These are phyloP conservation scores for Rosalia funebris DNA, from an alignment of 2,888 invertebrate genomes.

Conservation along the genomic window DNA sequence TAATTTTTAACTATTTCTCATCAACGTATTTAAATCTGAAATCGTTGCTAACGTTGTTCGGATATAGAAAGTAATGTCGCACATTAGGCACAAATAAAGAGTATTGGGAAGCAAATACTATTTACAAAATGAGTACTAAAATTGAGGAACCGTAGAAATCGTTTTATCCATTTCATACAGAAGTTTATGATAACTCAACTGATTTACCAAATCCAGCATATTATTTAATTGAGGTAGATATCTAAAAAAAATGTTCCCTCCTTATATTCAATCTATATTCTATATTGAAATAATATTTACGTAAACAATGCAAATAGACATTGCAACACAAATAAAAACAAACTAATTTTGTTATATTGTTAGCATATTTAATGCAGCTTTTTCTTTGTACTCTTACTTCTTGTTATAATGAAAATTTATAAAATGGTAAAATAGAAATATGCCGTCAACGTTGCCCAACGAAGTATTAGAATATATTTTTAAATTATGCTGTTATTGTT, in stretches of 20 bases:
- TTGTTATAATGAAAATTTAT: neutral
- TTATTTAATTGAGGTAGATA: neutral
- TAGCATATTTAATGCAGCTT: neutral
- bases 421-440: neutral
- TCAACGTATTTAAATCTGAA: no score
- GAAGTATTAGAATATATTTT: constrained; percentile 1
- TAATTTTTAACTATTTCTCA: no score
- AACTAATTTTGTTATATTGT: neutral
- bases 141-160: no score
- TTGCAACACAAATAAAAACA: neutral
- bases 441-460: neutral
- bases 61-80: no score
- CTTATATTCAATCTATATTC: neutral
- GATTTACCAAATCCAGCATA: no score
- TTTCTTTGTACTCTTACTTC: neutral
- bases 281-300: neutral
- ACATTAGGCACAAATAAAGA: no score
- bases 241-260: neutral
- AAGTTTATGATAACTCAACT: no score
- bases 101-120: no score
- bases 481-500: constrained; percentile 7
- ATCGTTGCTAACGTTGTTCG: no score
- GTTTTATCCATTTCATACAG: no score
- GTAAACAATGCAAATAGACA: neutral
- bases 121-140: no score